These are phyloP conservation scores for Eclectus roratus DNA, from an alignment of 2,113 vertebrate genomes.

Conservation along the genomic window DNA sequence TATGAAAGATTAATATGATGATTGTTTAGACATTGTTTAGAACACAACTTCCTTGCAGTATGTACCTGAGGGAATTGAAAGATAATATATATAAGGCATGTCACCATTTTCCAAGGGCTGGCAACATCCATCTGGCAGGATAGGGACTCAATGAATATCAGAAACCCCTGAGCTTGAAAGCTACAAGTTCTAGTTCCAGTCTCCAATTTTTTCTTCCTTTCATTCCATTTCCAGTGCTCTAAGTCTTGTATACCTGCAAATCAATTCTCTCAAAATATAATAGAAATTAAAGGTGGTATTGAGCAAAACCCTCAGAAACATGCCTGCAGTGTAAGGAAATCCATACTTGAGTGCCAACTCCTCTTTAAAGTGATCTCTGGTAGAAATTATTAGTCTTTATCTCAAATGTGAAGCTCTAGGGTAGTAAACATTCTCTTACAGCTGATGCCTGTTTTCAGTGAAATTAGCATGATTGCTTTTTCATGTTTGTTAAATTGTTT, in stretches of 20 bases:
- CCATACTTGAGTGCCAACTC: not conserved
- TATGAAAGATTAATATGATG: not conserved
- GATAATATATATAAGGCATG: not conserved
- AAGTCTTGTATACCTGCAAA: not conserved
- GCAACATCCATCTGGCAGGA: not conserved
- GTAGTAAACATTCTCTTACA: not conserved
- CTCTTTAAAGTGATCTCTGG: not conserved
- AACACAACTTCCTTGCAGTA: not conserved
- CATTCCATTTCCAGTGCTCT: not conserved
- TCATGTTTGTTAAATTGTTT: not conserved
- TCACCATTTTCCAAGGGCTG: not conserved
- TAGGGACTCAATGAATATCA: not conserved
- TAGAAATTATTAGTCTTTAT: not conserved
- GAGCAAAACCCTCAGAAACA: not conserved
- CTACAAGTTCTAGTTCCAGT: not conserved
- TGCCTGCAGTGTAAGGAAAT: not conserved
- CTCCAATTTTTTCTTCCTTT: not conserved
- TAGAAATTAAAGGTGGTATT: not conserved
- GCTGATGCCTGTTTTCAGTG: not conserved
- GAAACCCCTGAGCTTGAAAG: not conserved
- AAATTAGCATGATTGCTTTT: not conserved
- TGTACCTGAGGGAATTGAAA: not conserved
- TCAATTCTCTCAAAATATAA: not conserved
- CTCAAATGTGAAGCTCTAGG: not conserved
- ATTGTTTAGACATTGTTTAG: not conserved